These are phyloP conservation scores for Gopherus flavomarginatus DNA, from an alignment of 2,113 vertebrate species.

Conservation along the genomic window DNA sequence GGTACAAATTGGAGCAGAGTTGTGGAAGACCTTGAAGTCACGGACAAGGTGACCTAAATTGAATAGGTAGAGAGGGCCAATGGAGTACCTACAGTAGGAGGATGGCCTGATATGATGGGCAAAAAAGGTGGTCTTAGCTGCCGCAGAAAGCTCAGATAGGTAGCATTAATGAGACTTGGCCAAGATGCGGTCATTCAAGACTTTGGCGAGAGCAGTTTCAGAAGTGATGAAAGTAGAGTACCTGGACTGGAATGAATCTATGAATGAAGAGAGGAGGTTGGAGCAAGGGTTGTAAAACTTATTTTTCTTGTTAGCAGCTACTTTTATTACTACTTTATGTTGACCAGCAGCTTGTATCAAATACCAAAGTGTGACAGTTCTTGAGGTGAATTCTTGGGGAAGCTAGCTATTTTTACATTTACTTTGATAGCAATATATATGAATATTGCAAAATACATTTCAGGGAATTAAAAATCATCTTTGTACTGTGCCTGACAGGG, in stretches of 20 bases:
- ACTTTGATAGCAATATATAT: neutral
- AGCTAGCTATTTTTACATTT: neutral
- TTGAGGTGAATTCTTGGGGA: neutral
- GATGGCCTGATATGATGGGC: neutral
- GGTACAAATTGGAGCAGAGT: neutral
- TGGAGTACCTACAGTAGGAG: neutral
- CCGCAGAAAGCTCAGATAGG: neutral
- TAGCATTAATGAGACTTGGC: neutral
- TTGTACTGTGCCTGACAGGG: constrained; percentile 76
- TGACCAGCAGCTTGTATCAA: neutral
- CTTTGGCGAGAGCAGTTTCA: neutral
- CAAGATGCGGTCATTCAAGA: neutral
- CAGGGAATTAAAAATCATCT: neutral
- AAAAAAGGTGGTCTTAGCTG: neutral
- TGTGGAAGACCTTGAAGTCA: neutral
- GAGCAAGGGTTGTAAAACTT: neutral
- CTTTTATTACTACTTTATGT: neutral
- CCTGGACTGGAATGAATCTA: neutral
- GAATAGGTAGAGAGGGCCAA: neutral
- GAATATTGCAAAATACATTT: neutral
- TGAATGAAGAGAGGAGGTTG: neutral
- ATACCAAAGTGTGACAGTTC: neutral
- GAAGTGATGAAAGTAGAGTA: neutral
- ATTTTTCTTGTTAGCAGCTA: neutral
- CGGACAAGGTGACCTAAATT: neutral